A percentile compares a stretch with the other conserved stretches of the same genome.
Evolutionary conservation across 1,140 invertebrate species (phyloP).

Genomic region (Dendroctonus valens): DNA sequence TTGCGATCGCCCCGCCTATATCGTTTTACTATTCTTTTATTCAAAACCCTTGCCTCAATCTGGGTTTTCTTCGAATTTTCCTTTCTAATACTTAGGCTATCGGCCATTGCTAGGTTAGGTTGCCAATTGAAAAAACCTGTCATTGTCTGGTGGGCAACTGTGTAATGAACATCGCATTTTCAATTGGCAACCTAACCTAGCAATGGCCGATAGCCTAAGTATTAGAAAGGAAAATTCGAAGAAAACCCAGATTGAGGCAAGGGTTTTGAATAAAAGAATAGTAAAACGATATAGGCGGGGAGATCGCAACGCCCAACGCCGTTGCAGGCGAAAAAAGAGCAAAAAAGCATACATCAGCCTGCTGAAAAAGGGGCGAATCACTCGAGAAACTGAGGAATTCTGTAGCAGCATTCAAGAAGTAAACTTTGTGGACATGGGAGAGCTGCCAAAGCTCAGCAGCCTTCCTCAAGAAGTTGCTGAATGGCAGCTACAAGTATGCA

Average conservation of each 20-base stretch:
- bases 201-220: neutral
- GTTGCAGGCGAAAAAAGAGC: slow-evolving; percentile 39
- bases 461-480: slow-evolving; percentile 39
- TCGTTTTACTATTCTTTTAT: slow-evolving; percentile 14
- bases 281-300: slow-evolving; percentile 9
- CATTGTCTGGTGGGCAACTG: too few relatives aligned
- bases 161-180: too few relatives aligned
- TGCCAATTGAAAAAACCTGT: too few relatives aligned
- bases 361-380: slow-evolving; percentile 29
- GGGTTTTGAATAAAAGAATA: slow-evolving; percentile 9
- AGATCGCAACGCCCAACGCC: slow-evolving; percentile 11
- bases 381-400: slow-evolving; percentile 35
- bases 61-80: slow-evolving; percentile 7
- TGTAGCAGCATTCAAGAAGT: slow-evolving; percentile 33
- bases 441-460: slow-evolving; percentile 12
- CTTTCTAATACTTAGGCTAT: neutral
- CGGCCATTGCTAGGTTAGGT: neutral
- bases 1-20: neutral
- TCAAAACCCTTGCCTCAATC: slow-evolving; percentile 7
- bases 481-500: slow-evolving; percentile 52
- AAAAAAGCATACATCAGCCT: slow-evolving; percentile 37
- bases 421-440: slow-evolving; percentile 40
- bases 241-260: slow-evolving; percentile 5
- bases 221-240: slow-evolving; percentile 7
- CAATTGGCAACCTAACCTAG: neutral